These are phyloP conservation scores for Tortricodes alternella DNA, from an alignment of 2,888 invertebrate species.

Conservation along the genomic window DNA sequence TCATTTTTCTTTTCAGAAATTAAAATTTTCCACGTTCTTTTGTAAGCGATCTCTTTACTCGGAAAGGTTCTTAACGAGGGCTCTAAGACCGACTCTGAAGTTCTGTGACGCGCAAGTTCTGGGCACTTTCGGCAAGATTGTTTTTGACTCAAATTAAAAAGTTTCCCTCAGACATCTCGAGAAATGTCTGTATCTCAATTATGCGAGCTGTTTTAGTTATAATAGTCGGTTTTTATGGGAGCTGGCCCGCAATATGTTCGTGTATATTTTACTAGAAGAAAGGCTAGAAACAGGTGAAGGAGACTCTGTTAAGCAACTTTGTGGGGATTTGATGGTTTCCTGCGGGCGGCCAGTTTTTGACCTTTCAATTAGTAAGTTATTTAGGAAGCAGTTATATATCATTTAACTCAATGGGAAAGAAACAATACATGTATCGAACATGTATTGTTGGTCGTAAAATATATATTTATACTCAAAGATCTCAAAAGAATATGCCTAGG, in stretches of 20 bases:
- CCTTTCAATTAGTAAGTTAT: too few relatives aligned
- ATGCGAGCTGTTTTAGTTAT: constrained; percentile 19
- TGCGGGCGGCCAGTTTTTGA: too few relatives aligned
- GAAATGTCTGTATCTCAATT: constrained; percentile 24
- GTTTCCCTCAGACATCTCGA: constrained; percentile 34
- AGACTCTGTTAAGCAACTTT: too few relatives aligned
- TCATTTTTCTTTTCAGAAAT: constrained; percentile 31
- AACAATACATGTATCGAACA: too few relatives aligned
- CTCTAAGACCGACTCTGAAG: constrained; percentile 9
- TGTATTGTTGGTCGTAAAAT: too few relatives aligned
- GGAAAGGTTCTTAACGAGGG: constrained; percentile 46
- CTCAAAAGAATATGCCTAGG: too few relatives aligned
- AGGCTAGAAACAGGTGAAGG: neutral
- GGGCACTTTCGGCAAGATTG: constrained; percentile 35
- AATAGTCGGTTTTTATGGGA: constrained; percentile 1
- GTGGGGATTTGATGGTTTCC: too few relatives aligned
- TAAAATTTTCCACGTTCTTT: constrained; percentile 21
- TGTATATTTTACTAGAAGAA: neutral
- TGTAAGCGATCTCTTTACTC: constrained; percentile 31
- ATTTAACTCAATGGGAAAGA: too few relatives aligned
- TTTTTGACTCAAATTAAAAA: constrained; percentile 51
- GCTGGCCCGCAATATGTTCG: neutral
- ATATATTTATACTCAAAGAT: too few relatives aligned
- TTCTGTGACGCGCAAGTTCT: constrained; percentile 28
- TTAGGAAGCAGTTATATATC: too few relatives aligned